Evolutionary conservation across 1,140 invertebrate species (phyloP), one percentile per base, ranked within the genome.

Genomic region (Chymomyza costata): DNA sequence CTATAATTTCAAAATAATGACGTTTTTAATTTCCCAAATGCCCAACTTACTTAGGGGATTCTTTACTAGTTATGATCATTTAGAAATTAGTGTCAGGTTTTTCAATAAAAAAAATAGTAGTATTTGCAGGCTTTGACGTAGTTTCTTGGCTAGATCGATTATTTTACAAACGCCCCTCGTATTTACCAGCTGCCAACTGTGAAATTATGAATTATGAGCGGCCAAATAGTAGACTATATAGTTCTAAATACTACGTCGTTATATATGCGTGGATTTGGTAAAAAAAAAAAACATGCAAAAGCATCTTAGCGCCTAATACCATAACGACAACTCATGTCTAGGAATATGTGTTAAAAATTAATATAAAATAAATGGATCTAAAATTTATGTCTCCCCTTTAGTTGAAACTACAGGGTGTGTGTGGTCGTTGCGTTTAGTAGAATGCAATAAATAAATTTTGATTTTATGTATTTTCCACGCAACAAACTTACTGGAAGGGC

Each of bases 401-500:
- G n/a, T n/a, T n/a, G n/a, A n/a, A n/a, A n/a, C n/a, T n/a, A n/a
- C n/a, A n/a, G 8, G 35, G 35, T 16, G 35, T 38, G 35, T 38
- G 35, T 38, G 35, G 35, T 38, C 35, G 35, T 38, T 10, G 46
- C 50, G 35, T 51, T 55, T 52, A 40, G 59, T 48, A 41, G 45
- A 43, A 46, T 53, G 55, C 49, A 78, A 78, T 78, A 78, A 80
- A 80, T 80, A 80, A 73, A 80, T 80, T 68, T 61, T 39, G 50
- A 38, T 62, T 54, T 63, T 57, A 69, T 65, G 58, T 37, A 59
- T 19, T 38, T 44, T 38, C n/a, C n/a, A n/a, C n/a, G n/a, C n/a
- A n/a, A n/a, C n/a, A n/a, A n/a, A n/a, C n/a, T n/a, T 10, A 15
- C 15, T 17, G 35, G 16, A 38, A 6, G 13, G 15, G 32, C 32